Percentiles rank a stretch among this genome's conserved stretches.
phyloP scores from a whole-genome alignment of 2,797 vertebrate species.

The Micromesistius poutassou region DNA sequence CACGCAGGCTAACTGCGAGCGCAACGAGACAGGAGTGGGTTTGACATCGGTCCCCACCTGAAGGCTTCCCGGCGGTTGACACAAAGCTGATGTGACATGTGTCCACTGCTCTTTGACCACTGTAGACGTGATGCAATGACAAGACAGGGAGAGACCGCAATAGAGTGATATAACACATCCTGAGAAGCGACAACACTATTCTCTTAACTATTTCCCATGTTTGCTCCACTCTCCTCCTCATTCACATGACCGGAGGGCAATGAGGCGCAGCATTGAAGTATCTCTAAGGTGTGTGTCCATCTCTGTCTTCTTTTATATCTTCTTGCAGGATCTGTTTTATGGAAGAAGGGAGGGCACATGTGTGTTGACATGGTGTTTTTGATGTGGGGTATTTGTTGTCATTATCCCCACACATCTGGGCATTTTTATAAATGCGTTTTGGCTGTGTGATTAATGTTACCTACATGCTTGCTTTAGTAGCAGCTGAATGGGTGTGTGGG shows the following conservation, averaged over 20 bases:
- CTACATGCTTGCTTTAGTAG: not conserved
- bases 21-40: not conserved
- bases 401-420: not conserved
- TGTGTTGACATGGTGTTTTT: not conserved
- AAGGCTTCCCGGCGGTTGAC: conserved; percentile 46
- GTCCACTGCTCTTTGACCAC: conserved; percentile 67
- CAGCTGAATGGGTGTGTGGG: conserved; percentile 5
- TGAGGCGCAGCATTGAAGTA: not conserved
- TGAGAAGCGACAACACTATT: not conserved
- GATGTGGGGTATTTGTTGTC: not conserved
- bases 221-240: not conserved
- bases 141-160: conserved; percentile 22
- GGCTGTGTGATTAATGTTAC: not conserved
- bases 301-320: not conserved
- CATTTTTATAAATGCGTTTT: not conserved
- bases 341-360: not conserved
- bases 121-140: conserved; percentile 60
- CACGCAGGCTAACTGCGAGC: not conserved
- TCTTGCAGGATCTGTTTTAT: not conserved
- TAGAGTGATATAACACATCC: not conserved
- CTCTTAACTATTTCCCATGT: not conserved
- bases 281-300: not conserved
- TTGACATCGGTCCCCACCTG: not conserved
- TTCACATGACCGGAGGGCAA: not conserved
- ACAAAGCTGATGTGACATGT: conserved; percentile 64